A percentile compares a stretch with the other conserved stretches of the same genome.
These are phyloP conservation scores for Teleopsis dalmanni DNA, from an alignment of 1,140 invertebrate genomes.

Conservation along the genomic window DNA sequence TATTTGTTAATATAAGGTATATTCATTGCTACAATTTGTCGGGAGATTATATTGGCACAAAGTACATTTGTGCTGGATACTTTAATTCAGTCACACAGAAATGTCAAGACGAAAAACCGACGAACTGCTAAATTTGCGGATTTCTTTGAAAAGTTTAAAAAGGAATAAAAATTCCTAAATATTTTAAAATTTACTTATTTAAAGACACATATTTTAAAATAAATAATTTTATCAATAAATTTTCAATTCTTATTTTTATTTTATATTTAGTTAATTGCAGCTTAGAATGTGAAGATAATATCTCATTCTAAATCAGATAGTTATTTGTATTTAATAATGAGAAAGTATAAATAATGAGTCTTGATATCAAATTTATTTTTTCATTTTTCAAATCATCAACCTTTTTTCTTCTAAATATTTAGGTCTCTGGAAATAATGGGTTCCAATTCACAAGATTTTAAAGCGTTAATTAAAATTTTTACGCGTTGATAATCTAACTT, in stretches of 20 bases:
- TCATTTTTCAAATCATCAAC: no score
- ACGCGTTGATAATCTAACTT: no score
- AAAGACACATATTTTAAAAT: no score
- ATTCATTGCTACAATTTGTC: constrained; percentile 4
- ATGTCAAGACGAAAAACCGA: constrained; percentile 1
- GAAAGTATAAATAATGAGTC: no score
- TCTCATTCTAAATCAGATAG: neutral
- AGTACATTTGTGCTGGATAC: constrained; percentile 4
- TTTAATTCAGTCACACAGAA: neutral
- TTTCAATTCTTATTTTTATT: neutral
- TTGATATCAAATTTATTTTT: no score
- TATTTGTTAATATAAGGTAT: constrained; percentile 1
- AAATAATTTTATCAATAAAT: neutral
- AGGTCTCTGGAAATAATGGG: no score
- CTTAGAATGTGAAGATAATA: neutral
- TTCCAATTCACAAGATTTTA: no score
- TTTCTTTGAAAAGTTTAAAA: neutral
- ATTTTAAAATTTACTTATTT: no score
- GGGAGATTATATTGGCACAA: constrained; percentile 5
- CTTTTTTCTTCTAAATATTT: no score
- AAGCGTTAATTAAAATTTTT: no score
- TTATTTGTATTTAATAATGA: no score
- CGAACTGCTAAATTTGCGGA: neutral
- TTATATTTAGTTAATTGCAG: neutral
- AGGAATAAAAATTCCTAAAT: no score